Percentiles rank a stretch among this genome's conserved stretches.
Conservation (phyloP, 2,888 invertebrate genomes). For the Hipparchia sbordonii region DNA sequence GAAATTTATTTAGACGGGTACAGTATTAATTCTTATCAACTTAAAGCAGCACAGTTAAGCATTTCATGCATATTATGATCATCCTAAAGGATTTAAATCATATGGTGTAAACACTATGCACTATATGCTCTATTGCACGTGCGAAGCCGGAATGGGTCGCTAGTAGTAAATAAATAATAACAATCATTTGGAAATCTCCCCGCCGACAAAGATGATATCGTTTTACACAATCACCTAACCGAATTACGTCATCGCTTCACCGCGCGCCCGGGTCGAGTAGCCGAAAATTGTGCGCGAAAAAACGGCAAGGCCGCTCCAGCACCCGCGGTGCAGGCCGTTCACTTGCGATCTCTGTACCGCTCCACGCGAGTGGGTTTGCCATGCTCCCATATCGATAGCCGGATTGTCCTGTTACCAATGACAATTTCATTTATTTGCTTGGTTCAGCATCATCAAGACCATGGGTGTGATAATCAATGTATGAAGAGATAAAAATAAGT, state of each 20-base stretch:
- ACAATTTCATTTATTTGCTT: neutral
- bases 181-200: slow-evolving; percentile 7
- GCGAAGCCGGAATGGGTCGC: too few relatives aligned
- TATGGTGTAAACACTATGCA: too few relatives aligned
- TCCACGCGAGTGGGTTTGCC: neutral
- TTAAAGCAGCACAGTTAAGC: too few relatives aligned
- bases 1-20: too few relatives aligned
- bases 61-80: too few relatives aligned
- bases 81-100: too few relatives aligned
- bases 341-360: slow-evolving; percentile 17
- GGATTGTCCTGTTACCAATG: neutral
- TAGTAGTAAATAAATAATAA: neutral
- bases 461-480: too few relatives aligned
- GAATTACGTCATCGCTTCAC: slow-evolving; percentile 64
- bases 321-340: slow-evolving; percentile 65
- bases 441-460: too few relatives aligned
- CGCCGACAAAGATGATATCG: neutral
- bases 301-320: slow-evolving; percentile 65
- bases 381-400: neutral
- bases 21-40: too few relatives aligned
- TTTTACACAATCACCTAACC: slow-evolving; percentile 52
- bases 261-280: neutral
- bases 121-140: too few relatives aligned
- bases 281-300: slow-evolving; percentile 67
- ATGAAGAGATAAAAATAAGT: too few relatives aligned